Percentiles rank a stretch among this genome's conserved stretches.
Conservation (phyloP, 2,797 vertebrate genomes). For the Enteromius unitaeniatus region DNA sequence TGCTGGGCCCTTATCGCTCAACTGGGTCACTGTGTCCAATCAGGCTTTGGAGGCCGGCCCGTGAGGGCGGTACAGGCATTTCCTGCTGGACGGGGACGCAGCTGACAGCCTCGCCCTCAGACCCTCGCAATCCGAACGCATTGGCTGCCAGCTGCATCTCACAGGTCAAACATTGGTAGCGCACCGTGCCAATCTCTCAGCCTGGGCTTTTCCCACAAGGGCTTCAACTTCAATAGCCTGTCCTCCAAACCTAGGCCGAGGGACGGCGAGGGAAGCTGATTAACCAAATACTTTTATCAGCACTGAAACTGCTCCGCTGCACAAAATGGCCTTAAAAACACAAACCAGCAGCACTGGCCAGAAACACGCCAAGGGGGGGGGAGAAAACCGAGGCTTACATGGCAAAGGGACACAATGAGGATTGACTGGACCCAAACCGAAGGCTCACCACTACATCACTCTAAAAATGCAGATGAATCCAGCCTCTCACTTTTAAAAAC, state of each 20-base stretch:
- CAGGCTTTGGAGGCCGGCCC: constrained; percentile 68
- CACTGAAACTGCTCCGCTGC: constrained; percentile 76
- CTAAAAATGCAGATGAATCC: constrained; percentile 52
- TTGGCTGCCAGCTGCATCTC: constrained; percentile 75
- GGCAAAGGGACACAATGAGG: constrained; percentile 53
- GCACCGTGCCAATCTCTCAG: constrained; percentile 77
- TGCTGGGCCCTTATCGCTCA: constrained; percentile 68
- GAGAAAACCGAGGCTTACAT: constrained; percentile 51
- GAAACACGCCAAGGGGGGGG: constrained; percentile 51
- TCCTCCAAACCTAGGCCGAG: constrained; percentile 72
- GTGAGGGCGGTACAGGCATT: constrained; percentile 71
- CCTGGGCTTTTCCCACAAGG: constrained; percentile 67
- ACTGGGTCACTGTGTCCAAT: constrained; percentile 78
- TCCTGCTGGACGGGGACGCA: constrained; percentile 62
- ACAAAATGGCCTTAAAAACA: constrained; percentile 78
- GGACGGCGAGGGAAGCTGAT: constrained; percentile 82
- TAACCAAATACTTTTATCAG: constrained; percentile 90
- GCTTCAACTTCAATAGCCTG: constrained; percentile 76
- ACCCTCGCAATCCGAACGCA: constrained; percentile 63
- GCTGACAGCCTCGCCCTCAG: constrained; percentile 49
- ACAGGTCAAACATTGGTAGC: constrained; percentile 73
- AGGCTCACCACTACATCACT: constrained; percentile 35
- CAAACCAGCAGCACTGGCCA: constrained; percentile 54
- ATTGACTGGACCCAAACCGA: constrained; percentile 50
- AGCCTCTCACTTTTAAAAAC: constrained; percentile 44